phyloP scores from a whole-genome alignment of 2,113 vertebrate species.

The Phaethornis superciliosus region DNA sequence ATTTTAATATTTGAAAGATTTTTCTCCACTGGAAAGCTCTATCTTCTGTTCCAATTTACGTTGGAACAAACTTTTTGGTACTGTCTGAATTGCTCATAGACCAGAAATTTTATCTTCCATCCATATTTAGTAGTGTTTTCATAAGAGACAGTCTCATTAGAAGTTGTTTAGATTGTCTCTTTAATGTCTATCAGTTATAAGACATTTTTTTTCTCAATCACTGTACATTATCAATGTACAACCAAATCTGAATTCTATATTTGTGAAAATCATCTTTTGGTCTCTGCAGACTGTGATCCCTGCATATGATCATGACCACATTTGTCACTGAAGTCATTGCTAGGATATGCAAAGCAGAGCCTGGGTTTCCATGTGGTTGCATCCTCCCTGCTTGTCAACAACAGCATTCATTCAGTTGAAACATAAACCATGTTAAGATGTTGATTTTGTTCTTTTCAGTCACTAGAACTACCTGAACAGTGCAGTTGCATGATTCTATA shows the following conservation, averaged over 20 bases:
- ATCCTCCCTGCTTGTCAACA: not conserved
- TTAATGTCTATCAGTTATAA: not conserved
- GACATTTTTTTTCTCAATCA: not conserved
- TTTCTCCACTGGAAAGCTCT: not conserved
- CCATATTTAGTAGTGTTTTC: not conserved
- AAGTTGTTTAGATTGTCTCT: not conserved
- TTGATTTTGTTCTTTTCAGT: not conserved
- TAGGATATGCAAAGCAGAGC: not conserved
- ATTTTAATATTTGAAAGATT: not conserved
- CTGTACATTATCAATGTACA: not conserved
- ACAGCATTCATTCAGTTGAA: not conserved
- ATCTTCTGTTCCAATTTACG: not conserved
- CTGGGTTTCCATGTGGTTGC: fast-evolving
- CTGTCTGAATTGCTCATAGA: not conserved
- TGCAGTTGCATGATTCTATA: not conserved
- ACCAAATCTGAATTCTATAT: not conserved
- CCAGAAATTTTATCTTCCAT: not conserved
- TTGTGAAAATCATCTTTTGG: not conserved
- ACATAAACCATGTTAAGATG: not conserved
- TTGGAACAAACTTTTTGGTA: not conserved
- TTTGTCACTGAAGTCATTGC: not conserved
- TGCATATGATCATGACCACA: too few species aligned
- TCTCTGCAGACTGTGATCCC: not conserved
- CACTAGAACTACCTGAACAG: not conserved
- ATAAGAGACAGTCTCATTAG: not conserved